These are phyloP conservation scores for Cephus sareptanus DNA, from an alignment of 2,888 invertebrate species.

Conservation along the genomic window DNA sequence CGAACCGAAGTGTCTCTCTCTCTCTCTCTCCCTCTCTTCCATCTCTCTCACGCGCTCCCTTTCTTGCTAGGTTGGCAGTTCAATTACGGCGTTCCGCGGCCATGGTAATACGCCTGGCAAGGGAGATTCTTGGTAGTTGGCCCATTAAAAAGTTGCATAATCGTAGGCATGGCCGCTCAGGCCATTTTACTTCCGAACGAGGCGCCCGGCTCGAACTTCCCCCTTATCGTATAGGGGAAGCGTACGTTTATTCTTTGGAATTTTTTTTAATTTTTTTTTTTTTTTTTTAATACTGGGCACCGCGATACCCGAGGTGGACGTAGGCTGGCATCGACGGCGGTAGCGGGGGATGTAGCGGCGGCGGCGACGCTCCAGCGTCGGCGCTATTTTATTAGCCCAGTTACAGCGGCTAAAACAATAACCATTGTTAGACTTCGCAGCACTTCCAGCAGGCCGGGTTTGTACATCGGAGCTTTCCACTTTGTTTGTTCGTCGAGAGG, in stretches of 20 bases:
- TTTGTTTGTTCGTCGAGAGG: constrained; percentile 26
- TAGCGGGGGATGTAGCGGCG: background rate
- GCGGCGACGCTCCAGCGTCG: background rate
- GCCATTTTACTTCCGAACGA: constrained; percentile 7
- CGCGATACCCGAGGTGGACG: background rate
- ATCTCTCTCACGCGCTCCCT: background rate
- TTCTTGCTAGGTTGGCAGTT: background rate
- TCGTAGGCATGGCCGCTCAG: constrained; percentile 3
- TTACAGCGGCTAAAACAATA: constrained; percentile 45
- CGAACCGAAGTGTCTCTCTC: constrained; percentile 11
- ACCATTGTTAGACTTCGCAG: constrained; percentile 45
- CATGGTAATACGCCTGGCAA: background rate
- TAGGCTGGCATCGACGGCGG: too few species aligned
- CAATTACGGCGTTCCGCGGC: background rate
- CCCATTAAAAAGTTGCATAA: constrained; percentile 13
- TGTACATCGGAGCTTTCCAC: constrained; percentile 28
- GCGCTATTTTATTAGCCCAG: constrained; percentile 41
- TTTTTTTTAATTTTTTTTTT: too few species aligned
- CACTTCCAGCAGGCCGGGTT: constrained; percentile 25
- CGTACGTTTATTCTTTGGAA: too few species aligned
- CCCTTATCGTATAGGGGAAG: too few species aligned
- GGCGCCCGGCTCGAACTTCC: background rate
- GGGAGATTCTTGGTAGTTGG: constrained; percentile 7
- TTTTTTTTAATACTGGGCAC: background rate
- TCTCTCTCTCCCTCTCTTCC: constrained; percentile 2